phyloP scores from a whole-genome alignment of 2,797 vertebrate genomes.

The Hapalemur alaotrensis region DNA sequence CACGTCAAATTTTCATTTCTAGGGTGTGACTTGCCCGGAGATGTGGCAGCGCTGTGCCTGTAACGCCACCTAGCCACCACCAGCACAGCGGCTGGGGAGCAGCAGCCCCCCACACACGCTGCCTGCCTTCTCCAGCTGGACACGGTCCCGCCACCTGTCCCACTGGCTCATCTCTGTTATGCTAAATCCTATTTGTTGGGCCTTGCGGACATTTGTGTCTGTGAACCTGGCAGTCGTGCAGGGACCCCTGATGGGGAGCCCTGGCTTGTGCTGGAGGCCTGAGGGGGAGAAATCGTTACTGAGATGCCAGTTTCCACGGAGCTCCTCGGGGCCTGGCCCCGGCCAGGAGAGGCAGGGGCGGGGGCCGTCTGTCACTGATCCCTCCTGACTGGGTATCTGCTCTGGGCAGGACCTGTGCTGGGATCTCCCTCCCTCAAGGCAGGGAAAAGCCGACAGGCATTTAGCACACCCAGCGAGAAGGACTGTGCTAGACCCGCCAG shows the following conservation, averaged over 20 bases:
- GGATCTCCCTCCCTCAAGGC: background rate
- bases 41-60: background rate
- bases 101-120: fast-evolving
- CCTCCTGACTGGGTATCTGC: background rate
- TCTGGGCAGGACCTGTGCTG: background rate
- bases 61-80: background rate
- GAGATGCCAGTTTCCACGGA: background rate
- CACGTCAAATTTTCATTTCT: background rate
- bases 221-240: background rate
- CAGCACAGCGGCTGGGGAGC: fast-evolving
- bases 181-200: background rate
- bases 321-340: background rate
- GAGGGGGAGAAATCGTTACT: background rate
- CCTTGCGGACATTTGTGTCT: background rate
- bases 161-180: background rate
- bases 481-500: background rate
- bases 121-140: background rate
- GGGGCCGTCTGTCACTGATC: fast-evolving
- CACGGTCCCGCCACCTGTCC: background rate
- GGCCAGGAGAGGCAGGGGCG: background rate
- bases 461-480: fast-evolving
- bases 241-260: background rate
- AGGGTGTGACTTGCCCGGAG: background rate
- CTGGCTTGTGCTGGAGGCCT: background rate
- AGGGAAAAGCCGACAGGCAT: background rate